These are phyloP conservation scores for Scaptomyza cyrtandrae DNA, from an alignment of 2,888 invertebrate species.

Conservation along the genomic window DNA sequence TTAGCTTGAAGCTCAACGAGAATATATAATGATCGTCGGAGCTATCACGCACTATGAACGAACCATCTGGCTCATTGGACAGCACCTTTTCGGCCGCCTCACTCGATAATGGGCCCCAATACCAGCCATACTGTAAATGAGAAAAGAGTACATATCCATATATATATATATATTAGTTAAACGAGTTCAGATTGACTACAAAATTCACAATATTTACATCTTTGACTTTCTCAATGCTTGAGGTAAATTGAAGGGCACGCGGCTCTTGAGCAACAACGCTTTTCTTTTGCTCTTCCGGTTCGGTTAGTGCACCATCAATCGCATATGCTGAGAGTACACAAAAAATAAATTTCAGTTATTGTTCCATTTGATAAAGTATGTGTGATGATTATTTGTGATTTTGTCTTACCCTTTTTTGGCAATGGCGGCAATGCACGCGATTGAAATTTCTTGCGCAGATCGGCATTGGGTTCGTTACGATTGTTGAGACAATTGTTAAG, in stretches of 20 bases:
- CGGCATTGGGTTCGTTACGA: slow-evolving; percentile 51
- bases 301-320: slow-evolving; percentile 59
- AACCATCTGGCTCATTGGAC: slow-evolving; percentile 96
- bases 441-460: slow-evolving; percentile 86
- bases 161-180: no score
- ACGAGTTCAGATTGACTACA: no score
- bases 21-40: slow-evolving; percentile 98
- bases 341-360: not conserved
- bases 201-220: slow-evolving; percentile 85
- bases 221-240: slow-evolving; percentile 96
- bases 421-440: slow-evolving; percentile 89
- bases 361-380: not conserved
- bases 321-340: slow-evolving; percentile 55
- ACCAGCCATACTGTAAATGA: slow-evolving; percentile 91
- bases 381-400: accelerated
- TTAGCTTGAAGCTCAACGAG: slow-evolving; percentile 95
- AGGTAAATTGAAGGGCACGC: slow-evolving; percentile 91
- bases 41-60: slow-evolving; percentile 96
- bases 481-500: not conserved
- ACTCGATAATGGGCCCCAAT: slow-evolving; percentile 97
- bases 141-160: no score
- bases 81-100: slow-evolving; percentile 96
- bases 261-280: slow-evolving; percentile 76
- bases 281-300: slow-evolving; percentile 74
- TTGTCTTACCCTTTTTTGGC: slow-evolving; percentile 86